Base-by-base conservation (phyloP, 2,113 vertebrate genomes). In the Jacana jacana region DNA sequence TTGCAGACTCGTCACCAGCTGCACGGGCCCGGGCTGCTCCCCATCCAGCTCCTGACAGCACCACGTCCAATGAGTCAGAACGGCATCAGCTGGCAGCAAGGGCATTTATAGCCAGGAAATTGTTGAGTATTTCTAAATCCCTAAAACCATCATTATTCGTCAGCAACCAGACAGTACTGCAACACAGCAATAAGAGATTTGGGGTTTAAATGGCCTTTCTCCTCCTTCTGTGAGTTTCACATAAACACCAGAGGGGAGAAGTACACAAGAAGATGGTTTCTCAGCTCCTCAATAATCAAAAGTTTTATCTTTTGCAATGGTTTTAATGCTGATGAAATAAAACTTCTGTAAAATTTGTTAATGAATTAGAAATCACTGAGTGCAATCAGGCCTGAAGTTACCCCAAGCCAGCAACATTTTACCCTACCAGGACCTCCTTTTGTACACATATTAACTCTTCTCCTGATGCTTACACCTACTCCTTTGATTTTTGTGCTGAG, bases 51-150 rank as follows among this genome's bases (percentile, higher is more conserved):
- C n/a, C 70, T 3, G n/a, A n/a, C 52, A 65, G 75, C 30, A 7
- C 8, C 12, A 14, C 28, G 1, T 12, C 3, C 12, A 1, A 2
- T 10, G 49, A 79, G 51, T 17, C 1, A 0, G 22, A 40, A 37
- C 7, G 7, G 27, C 5, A 61, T 57, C 57, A 49, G 17, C 30
- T 14, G 42, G 17, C 4, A 54, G 7, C 22, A 25, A 51, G 46
- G 25, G 25, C 27, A 28, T 9, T 64, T 24, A 25, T 1, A 84
- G 19, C 54, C 68, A 54, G 68, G 1, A 5, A 65, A 37, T 6
- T 18, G 20, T 3, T 10, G 9, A 37, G n/a, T 7, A 30, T 19
- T 68, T 83, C 57, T 20, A 49, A 76, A 51, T 25, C 31, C 28
- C 63, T 42, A 11, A 35, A 86, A 17, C 6, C 8, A 33, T 10